Base-by-base conservation (phyloP, 2,888 invertebrate genomes). In the Monoplex corrugatus region DNA sequence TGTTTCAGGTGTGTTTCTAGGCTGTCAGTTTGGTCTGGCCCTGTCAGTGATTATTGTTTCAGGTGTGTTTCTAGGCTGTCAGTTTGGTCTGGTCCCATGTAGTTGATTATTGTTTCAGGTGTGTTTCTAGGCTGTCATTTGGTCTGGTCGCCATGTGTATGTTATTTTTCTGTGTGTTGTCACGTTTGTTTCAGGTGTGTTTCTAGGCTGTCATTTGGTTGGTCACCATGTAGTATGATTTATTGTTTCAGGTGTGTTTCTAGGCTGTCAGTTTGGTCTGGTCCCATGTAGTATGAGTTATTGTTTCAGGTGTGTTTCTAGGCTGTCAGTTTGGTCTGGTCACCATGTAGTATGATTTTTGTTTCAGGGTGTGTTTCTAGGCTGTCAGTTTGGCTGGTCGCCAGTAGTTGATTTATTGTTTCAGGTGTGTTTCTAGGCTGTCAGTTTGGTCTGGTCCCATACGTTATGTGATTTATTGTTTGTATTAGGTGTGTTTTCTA, bases 21-120 rank as follows among this genome's bases (percentile, higher is more conserved):
- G 98, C 98, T 44, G 98, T 98, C 78, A 98, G 98, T 83, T 98
- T 98, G 95, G 98, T 98, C 93, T 98, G 98, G 63, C 8, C 50
- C 50, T 13, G 50, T 13, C 50, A 50, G 50, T n/a, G n/a, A n/a
- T 32, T 35, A 16, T 75, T 35, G 35, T 5, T 92, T 5, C 91
- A 95, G 95, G 95, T 68, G 95, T 97, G 87, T 97, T 96, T 92
- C 95, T 97, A 3, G 97, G 98, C 8, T 98, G 98, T 94, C 97
- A 97, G 75, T 98, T 97, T 95, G 98, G 98, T 0, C 96, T 97
- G 1, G 97, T 97, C 0, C 98, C 23, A 97, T 98, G 97, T 98
- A 98, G n/a, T n/a, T n/a, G n/a, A n/a, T 32, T 35, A 16, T 75
- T 35, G 35, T 5, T 92, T 5, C 91, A 95, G 95, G 95, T 68